Conservation (phyloP, 2,113 vertebrate species). For the Microcebus tavaratra region DNA sequence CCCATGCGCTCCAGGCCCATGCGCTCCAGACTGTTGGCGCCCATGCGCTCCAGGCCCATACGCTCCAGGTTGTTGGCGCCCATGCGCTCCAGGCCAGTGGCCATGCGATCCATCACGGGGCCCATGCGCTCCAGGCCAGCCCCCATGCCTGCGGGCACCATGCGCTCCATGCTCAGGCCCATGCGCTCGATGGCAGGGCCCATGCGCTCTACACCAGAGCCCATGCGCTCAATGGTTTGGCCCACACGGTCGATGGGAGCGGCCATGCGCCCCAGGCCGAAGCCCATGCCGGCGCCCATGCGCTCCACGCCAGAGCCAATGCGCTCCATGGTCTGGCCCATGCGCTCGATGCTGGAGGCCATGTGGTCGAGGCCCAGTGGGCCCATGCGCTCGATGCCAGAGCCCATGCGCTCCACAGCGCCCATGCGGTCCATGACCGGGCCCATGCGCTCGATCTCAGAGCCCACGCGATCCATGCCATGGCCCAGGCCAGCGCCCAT, state of each 20-base stretch:
- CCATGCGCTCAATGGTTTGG: conserved; percentile 88
- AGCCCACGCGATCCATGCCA: conserved; percentile 91
- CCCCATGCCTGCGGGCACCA: conserved; percentile 92
- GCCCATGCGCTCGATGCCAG: conserved; percentile 91
- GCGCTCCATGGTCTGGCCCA: conserved; percentile 91
- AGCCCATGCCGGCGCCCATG: conserved; percentile 92
- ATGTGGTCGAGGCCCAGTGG: conserved; percentile 93
- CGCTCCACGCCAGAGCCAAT: conserved; percentile 92
- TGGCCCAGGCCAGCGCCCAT: conserved; percentile 90
- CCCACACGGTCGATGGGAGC: conserved; percentile 91
- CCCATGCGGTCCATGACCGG: conserved; percentile 95
- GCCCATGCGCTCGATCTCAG: conserved; percentile 94
- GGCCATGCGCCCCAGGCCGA: conserved; percentile 94
- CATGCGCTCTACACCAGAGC: conserved; percentile 90
- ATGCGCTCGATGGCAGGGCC: conserved; percentile 90
- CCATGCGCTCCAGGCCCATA: conserved; percentile 94
- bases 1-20: conserved; percentile 93
- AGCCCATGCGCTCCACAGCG: conserved; percentile 88
- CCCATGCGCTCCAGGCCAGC: conserved; percentile 91
- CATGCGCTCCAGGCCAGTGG: conserved; percentile 94
- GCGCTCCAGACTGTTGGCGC: conserved; percentile 90
- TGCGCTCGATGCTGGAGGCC: conserved; percentile 91
- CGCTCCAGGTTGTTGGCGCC: conserved; percentile 91
- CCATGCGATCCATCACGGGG: conserved; percentile 92
- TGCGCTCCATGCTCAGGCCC: conserved; percentile 92